Evolutionary conservation across 2,113 vertebrate species (phyloP), one percentile per base, ranked within the genome.

Genomic region (Cnemophilus loriae): DNA sequence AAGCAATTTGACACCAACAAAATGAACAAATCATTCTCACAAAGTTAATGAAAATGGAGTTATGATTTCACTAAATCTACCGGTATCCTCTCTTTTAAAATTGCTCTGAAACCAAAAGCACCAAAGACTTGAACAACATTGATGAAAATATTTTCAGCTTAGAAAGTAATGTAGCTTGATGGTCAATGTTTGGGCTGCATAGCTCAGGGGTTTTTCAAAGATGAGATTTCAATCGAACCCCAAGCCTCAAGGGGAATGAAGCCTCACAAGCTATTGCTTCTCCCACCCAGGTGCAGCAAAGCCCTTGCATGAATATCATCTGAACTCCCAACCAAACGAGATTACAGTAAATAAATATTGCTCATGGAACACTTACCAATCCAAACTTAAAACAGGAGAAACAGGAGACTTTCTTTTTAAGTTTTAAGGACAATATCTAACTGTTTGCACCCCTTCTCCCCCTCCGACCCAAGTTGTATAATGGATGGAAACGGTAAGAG

Each of bases 151-250:
- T 16, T 87, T 87, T 56, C 8, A 21, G 27, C 37, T 65, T 70
- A 85, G 55, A 89, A 87, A 75, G 37, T 22, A 79, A 69, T 1
- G 4, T 3, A 71, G 55, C 16, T 53, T 39, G 35, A 83, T 61
- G 42, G 23, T 69, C 39, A 18, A 3, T 11, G 33, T 65, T 59
- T 41, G 49, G 30, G 63, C 35, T 59, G 42, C 37, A 64, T 7
- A 75, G 49, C 35, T 93, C 22, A 15, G 8, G 46, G 12, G 5
- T 55, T 86, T 92, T 84, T 60, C 39, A 56, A 65, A 85, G 33
- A 33, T 2, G 0, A 55, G 56, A 77, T 52, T 88, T 52, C 47
- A 78, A 7, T 1, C 2, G 0, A 91, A 59, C 12, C 16, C 39
- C 3, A 5, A 74, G 47, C 33, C 82, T 33, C 1, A 6, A 76